Percentiles rank a stretch among this genome's conserved stretches.
phyloP scores from a whole-genome alignment of 2,113 vertebrate genomes.

The Seriola aureovittata region DNA sequence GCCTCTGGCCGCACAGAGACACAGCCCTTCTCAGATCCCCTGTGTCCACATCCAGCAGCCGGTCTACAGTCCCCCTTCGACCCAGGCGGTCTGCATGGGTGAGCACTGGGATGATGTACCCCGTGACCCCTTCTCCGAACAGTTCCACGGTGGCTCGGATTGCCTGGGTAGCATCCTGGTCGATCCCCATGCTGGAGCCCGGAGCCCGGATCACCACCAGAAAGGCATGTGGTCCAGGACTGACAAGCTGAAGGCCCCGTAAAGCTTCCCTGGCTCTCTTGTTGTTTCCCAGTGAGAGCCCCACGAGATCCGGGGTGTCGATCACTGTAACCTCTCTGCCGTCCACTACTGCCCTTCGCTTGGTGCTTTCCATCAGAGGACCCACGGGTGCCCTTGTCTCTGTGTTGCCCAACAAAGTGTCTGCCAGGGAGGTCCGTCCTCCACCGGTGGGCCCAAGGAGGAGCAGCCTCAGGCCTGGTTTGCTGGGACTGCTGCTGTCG shows the following conservation, averaged over 20 bases:
- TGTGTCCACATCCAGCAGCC: conserved; percentile 54
- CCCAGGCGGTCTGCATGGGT: conserved; percentile 53
- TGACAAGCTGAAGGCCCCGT: conserved; percentile 72
- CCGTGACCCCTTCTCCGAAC: conserved; percentile 56
- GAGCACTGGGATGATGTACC: conserved; percentile 71
- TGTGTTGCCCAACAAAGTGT: conserved; percentile 59
- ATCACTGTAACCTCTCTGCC: conserved; percentile 64
- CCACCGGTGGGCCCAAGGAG: conserved; percentile 68
- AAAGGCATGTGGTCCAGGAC: conserved; percentile 78
- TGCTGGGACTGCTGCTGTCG: neutral
- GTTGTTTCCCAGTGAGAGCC: conserved; percentile 32
- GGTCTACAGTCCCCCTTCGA: conserved; percentile 18
- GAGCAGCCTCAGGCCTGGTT: conserved; percentile 69
- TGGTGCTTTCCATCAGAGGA: conserved; percentile 56
- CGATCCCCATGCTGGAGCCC: neutral
- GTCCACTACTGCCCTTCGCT: conserved; percentile 42
- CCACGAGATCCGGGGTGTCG: conserved; percentile 78
- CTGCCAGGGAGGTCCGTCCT: conserved; percentile 58
- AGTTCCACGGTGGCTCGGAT: conserved; percentile 51
- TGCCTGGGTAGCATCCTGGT: conserved; percentile 33
- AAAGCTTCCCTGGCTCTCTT: conserved; percentile 71
- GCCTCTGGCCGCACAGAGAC: conserved; percentile 66
- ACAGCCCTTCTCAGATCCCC: conserved; percentile 50
- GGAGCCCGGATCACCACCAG: conserved; percentile 67
- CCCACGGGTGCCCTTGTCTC: neutral